Conservation (phyloP, 2,888 invertebrate genomes). For the Leuctra nigra region DNA sequence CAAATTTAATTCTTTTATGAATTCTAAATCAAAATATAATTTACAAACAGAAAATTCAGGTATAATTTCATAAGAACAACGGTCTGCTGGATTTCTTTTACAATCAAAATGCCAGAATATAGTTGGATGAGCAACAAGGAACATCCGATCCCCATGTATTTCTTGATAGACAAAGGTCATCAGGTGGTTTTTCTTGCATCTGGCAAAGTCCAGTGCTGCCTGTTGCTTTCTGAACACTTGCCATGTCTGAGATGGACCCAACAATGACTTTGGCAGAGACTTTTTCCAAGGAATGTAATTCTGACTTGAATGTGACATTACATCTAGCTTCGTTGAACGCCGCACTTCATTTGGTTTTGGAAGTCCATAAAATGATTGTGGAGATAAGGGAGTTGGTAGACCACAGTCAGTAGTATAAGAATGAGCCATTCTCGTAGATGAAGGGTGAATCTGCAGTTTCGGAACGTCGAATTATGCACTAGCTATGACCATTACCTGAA, state of each 20-base stretch:
- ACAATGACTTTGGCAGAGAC: constrained; percentile 26
- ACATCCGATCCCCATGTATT: constrained; percentile 37
- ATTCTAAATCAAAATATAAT: constrained; percentile 54
- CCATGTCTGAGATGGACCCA: constrained; percentile 39
- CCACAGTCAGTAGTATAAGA: too few species aligned
- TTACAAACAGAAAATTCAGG: constrained; percentile 45
- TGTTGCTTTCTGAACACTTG: constrained; percentile 40
- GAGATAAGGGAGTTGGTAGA: too few species aligned
- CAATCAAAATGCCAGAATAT: constrained; percentile 41
- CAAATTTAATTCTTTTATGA: constrained; percentile 40
- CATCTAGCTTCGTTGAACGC: too few species aligned
- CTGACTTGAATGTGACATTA: too few species aligned
- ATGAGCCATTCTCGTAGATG: too few species aligned
- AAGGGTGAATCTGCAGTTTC: too few species aligned
- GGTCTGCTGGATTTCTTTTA: constrained; percentile 32
- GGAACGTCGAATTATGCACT: too few species aligned
- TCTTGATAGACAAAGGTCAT: constrained; percentile 42
- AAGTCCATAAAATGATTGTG: background rate
- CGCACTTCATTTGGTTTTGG: background rate
- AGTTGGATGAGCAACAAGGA: constrained; percentile 43
- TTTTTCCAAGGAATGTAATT: background rate
- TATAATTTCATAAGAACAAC: constrained; percentile 45
- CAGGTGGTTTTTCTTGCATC: constrained; percentile 33
- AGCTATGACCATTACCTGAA: too few species aligned
- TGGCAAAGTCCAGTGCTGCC: constrained; percentile 37